These are phyloP conservation scores for Orycteropus afer DNA, from an alignment of 2,113 vertebrate species.

Conservation along the genomic window DNA sequence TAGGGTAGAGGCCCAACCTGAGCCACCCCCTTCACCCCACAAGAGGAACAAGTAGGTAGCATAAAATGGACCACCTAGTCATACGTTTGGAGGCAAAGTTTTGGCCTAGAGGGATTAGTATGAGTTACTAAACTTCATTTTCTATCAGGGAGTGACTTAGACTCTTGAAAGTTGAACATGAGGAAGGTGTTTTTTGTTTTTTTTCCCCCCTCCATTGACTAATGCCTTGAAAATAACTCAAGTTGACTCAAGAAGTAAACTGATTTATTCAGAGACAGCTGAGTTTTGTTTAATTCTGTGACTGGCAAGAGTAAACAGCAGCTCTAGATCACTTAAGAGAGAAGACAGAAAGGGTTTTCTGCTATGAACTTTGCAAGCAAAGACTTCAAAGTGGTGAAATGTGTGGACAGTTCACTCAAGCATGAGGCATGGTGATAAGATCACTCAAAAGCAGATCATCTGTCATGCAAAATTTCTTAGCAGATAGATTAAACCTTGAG, in stretches of 20 bases:
- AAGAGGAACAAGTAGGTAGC: background rate
- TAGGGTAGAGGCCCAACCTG: background rate
- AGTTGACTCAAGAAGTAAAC: background rate
- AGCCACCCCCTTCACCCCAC: too few species aligned
- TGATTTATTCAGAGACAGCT: conserved; percentile 31
- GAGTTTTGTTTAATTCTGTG: conserved; percentile 31
- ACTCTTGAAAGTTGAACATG: conserved; percentile 15
- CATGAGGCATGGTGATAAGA: background rate
- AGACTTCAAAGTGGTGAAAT: conserved; percentile 21
- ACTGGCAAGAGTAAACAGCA: conserved; percentile 23
- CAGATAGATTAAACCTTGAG: background rate
- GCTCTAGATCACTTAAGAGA: background rate
- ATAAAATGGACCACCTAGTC: background rate
- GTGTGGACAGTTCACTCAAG: background rate
- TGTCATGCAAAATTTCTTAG: background rate
- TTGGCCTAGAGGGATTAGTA: background rate
- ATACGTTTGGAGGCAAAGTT: background rate
- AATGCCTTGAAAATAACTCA: conserved; percentile 54
- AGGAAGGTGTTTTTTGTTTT: background rate
- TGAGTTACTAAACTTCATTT: conserved; percentile 34
- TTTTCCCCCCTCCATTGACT: background rate
- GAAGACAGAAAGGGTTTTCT: background rate
- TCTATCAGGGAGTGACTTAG: conserved; percentile 29
- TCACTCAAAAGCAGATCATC: background rate
- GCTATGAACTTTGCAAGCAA: background rate